Evolutionary conservation across 2,113 vertebrate genomes (phyloP).

Genomic region (Brachirus orientalis): DNA sequence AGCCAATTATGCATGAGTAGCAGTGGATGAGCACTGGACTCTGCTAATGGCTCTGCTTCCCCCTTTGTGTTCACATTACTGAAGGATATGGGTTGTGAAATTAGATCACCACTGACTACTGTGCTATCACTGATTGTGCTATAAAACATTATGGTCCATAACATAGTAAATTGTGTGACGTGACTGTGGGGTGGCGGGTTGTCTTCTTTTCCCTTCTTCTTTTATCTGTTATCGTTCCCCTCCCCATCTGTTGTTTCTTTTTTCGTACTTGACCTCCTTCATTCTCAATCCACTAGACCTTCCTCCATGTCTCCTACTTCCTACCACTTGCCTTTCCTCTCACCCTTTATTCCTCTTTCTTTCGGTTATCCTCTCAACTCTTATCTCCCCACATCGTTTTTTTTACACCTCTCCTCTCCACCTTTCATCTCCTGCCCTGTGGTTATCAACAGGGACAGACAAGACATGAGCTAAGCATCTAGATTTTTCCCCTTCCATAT

Average conservation of each 20-base stretch:
- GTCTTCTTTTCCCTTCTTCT: constrained; percentile 50
- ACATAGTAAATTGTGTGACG: constrained; percentile 74
- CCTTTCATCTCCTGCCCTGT: constrained; percentile 54
- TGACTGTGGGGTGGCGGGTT: constrained; percentile 66
- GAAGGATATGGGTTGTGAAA: constrained; percentile 83
- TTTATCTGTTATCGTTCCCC: constrained; percentile 60
- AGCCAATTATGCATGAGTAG: constrained; percentile 75
- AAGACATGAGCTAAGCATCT: constrained; percentile 36
- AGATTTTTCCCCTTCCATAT: constrained; percentile 35
- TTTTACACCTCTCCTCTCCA: constrained; percentile 39
- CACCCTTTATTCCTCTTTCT: constrained; percentile 31
- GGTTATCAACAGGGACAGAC: constrained; percentile 67
- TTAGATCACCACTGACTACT: constrained; percentile 80
- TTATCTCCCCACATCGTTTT: constrained; percentile 62
- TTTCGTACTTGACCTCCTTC: constrained; percentile 12
- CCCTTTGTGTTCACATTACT: constrained; percentile 81
- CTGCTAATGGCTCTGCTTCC: constrained; percentile 73
- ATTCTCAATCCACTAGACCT: constrained; percentile 11
- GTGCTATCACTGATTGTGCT: constrained; percentile 72
- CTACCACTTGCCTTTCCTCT: constrained; percentile 11
- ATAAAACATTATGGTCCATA: constrained; percentile 81
- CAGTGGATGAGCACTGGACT: constrained; percentile 69
- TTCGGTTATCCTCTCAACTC: constrained; percentile 56
- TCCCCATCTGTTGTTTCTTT: constrained; percentile 44
- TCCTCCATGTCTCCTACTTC: constrained; percentile 12